Evolutionary conservation across 2,888 invertebrate genomes (phyloP), one percentile per base, ranked within the genome.

Genomic region (Drosophila imparisetae): DNA sequence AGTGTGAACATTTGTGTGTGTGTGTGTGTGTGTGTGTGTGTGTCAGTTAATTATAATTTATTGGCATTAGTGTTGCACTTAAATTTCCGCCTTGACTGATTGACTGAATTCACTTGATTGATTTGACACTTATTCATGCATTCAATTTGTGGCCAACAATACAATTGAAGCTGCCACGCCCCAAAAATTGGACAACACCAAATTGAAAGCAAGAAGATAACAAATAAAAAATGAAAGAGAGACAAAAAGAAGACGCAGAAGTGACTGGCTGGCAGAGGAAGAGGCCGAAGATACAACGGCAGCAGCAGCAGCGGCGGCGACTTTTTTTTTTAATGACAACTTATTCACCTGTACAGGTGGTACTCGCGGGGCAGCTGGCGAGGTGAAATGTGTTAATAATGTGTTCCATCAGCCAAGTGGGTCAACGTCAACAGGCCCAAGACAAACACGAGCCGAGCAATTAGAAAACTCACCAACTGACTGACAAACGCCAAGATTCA

Each of bases 341-440:
- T 80, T 74, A 76, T 68, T 72, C 75, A 65, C 27, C 66, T 78
- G 55, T 57, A 53, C 67, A 78, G 61, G 61, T 45, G 65, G 42
- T 48, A 63, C 50, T 24, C 34, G 13, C 53, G 21, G 32, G 21
- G 30, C 6, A n/a, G 29, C 7, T 24, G 50, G 24, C 13, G 49
- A 81, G 88, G 87, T 87, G 87, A 82, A 81, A 85, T 89, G 90
- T 89, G 89, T 87, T 90, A 89, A 89, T 86, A 85, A 85, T 67
- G 67, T 67, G 77, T 76, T 73, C 88, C 83, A 79, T 80, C 80
- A 83, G 75, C 75, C 65, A 87, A 89, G 82, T 89, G 87, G 89
- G 90, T 90, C 89, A 89, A 68, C 86, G 59, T 73, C 78, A 72
- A 77, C 76, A 69, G 72, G 83, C 76, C 74, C 81, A 83, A 76